Base-by-base conservation (phyloP, 1,140 invertebrate genomes). In the Rhagoletis zephyria region DNA sequence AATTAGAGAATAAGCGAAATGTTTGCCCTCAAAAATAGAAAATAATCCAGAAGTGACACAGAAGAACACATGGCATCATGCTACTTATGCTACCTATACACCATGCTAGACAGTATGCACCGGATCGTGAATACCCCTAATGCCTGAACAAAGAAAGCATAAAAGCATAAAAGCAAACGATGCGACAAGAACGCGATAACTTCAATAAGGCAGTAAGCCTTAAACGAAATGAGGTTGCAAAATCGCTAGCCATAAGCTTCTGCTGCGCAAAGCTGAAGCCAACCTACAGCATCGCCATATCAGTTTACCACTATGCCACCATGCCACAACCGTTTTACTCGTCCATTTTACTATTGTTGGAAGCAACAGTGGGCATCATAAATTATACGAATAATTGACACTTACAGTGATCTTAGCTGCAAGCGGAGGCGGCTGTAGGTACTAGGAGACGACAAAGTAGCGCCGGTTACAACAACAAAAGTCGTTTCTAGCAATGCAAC, bases 351-450 rank as follows among this genome's bases (percentile, higher is more conserved):
- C 56, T 81, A 9, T 56, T 56, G 48, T 48, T n/a, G 48, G 56
- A 48, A 64, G 60, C 61, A 45, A 48, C 63, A 19, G 60, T 64
- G 60, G 64, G 64, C 60, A 86, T 86, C 85, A 86, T 86, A 86
- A 86, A 86, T 86, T 86, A 86, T 86, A 51, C 85, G 60, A 48
- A 65, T 86, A 86, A 86, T 86, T 86, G 61, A 86, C 85, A 61
- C 61, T 86, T 86, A 7, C 40, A 19, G 61, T 86, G 45, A 81
- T 56, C 74, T 81, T 48, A 56, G 48, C 19, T 81, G 48, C 2
- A 56, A 42, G 19, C 5, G 74, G n/a, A 81, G 74, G 74, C 74
- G 74, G 48, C 19, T 56, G 10, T 30, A 30, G 30, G 30, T 9
- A 16, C n/a, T 81, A 16, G 74, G 48, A 81, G 48, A n/a, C n/a